Evolutionary conservation across 2,797 vertebrate species (phyloP), one percentile per base, ranked within the genome.

Genomic region (Cichlasoma orientale): DNA sequence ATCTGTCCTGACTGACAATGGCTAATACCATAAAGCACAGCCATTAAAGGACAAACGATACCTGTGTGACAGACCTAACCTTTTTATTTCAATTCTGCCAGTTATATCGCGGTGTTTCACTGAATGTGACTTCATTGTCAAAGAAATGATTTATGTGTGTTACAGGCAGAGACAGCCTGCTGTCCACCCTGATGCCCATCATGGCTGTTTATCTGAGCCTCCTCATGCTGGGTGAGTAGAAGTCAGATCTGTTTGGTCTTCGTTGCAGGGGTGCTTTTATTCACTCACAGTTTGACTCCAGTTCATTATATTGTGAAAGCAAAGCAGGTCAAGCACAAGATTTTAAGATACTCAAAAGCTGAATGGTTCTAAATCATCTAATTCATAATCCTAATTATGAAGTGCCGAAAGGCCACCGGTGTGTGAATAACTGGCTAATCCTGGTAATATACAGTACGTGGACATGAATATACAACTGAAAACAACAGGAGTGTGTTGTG

Each of bases 211-310:
- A 52, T 80, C 78, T 94, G 76, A 85, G 80, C 77, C 84, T 96
- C 76, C 75, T 95, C 54, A 1, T 93, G 36, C 86, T 95, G 72
- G 91, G 93, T 94, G 88, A 93, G 93, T 92, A 33, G 0, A 82
- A 27, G 4, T 44, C 5, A 41, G 13, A 69, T 31, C 3, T 14
- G 0, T 54, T 70, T 75, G n/a, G 7, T 72, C 2, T 23, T 25
- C 13, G 12, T 41, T 41, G 36, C 36, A 12, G 36, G 33, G 33
- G 33, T 36, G 36, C 36, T 38, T 38, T 41, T 41, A 41, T 41
- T 4, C 11, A 13, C 7, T 41, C 38, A 41, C 38, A 13, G 38
- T 41, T 44, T 14, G 41, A 16, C 41, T 44, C 41, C 4, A 44
- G 3, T 14, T 16, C 4, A 44, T 44, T 44, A 14, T 16, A 44